Evolutionary conservation across 2,113 vertebrate species (phyloP), one percentile per base, ranked within the genome.

Genomic region (Grallaria varia): DNA sequence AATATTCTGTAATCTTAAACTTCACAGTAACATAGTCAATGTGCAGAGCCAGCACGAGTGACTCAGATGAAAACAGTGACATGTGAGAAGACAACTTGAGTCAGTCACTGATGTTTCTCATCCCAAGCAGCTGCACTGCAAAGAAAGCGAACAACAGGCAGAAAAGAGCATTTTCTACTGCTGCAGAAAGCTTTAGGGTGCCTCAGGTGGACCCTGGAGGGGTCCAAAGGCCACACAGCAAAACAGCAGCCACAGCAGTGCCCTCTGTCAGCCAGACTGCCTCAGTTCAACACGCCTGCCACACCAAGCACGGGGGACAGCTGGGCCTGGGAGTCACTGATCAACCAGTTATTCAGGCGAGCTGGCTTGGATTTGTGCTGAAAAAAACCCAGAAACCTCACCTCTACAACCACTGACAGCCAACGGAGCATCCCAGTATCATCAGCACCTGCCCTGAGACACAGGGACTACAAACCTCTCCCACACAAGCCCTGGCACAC

Each of bases 381-480:
- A 21, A 35, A 8, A 49, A 25, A 40, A 8, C 18, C 23, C 55
- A 5, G 6, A 5, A 20, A 22, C 6, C 39, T 75, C 44, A 40
- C 11, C 25, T 40, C 14, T 13, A 6, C 33, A 1, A 2, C 5
- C n/a, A 7, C 23, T 9, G 27, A 60, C 45, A 47, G 21, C 55
- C 8, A 52, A 52, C 3, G 11, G 30, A 5, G 5, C 12, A 1
- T 16, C 22, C 18, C 37, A 66, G 6, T 28, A 37, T 3, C 1
- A 2, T 1, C 6, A 56, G 60, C 28, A 33, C 14, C n/a, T 23
- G 10, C 39, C 23, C 64, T 19, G 8, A 28, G 40, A 30, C 80
- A 56, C 16, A 1, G 7, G 7, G 18, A 30, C n/a, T 66, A 16
- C 31, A 40, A 3, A 5, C 11, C 39, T 20, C 35, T 25, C 59